A percentile compares a stretch with the other conserved stretches of the same genome.
These are phyloP conservation scores for Euura lappo DNA, from an alignment of 1,140 invertebrate species.

Conservation along the genomic window DNA sequence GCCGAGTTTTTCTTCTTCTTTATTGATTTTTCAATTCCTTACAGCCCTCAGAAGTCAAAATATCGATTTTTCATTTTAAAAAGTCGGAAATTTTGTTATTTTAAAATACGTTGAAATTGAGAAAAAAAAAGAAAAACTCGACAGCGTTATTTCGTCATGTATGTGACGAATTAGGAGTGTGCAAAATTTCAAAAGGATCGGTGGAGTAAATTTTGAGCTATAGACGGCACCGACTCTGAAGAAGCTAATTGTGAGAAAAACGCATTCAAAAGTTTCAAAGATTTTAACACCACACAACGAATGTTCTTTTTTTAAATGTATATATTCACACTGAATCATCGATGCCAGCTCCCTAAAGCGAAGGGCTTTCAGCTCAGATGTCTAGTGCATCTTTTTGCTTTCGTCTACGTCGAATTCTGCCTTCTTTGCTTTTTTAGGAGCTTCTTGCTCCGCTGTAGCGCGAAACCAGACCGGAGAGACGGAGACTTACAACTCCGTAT, in stretches of 20 bases:
- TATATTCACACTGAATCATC: constrained; percentile 20
- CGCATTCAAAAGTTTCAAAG: constrained; percentile 16
- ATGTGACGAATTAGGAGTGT: constrained; percentile 21
- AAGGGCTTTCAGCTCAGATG: constrained; percentile 12
- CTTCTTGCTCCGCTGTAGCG: no score
- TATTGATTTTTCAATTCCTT: constrained; percentile 19
- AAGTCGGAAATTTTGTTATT: constrained; percentile 22
- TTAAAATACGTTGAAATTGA: constrained; percentile 18
- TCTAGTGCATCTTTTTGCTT: constrained; percentile 27
- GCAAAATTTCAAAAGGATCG: constrained; percentile 28
- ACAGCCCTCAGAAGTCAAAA: constrained; percentile 21
- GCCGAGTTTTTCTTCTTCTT: constrained; percentile 10
- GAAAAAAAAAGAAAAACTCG: constrained; percentile 19
- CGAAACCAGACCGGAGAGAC: no score
- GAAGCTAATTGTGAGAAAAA: constrained; percentile 21
- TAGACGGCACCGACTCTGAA: constrained; percentile 25
- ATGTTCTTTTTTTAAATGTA: constrained; percentile 20
- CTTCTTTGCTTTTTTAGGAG: no score
- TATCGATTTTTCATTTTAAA: constrained; percentile 13
- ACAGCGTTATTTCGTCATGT: constrained; percentile 19
- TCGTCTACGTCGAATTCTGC: no score
- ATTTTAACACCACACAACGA: constrained; percentile 22
- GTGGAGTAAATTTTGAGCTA: constrained; percentile 23
- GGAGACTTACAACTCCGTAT: no score
- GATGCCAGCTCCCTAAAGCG: constrained; percentile 11